Evolutionary conservation across 1,140 invertebrate genomes (phyloP).

Genomic region (Brachionus plicatilis): DNA sequence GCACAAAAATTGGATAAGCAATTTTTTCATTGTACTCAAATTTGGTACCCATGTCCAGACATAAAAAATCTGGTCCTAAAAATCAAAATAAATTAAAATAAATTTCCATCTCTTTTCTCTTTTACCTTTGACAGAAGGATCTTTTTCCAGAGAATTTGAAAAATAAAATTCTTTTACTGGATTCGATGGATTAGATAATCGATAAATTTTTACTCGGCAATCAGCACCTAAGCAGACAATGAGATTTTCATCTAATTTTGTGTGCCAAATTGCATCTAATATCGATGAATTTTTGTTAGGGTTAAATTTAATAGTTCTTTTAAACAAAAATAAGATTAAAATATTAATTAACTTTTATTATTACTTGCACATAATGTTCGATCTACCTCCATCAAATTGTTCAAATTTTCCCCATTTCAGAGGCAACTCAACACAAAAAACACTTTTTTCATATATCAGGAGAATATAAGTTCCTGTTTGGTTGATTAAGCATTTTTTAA

Average conservation of each 20-base stretch:
- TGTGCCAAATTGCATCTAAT: conserved; percentile 5
- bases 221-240: neutral
- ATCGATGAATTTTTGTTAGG: neutral
- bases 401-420: conserved; percentile 14
- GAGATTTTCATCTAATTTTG: neutral
- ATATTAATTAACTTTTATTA: neutral
- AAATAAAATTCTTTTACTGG: neutral
- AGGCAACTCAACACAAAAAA: conserved; percentile 2
- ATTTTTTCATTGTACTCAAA: conserved; percentile 4
- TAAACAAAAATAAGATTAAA: neutral
- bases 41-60: neutral
- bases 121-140: neutral
- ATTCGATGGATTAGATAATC: neutral
- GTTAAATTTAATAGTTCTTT: neutral
- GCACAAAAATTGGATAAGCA: neutral
- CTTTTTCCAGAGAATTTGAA: neutral
- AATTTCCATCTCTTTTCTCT: neutral
- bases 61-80: neutral
- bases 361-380: conserved; percentile 7
- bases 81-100: neutral
- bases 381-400: neutral
- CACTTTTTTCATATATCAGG: neutral
- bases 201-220: neutral
- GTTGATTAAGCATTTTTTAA: neutral
- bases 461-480: neutral